Evolutionary conservation across 2,888 invertebrate genomes (phyloP).

Genomic region (Molanna angustata): DNA sequence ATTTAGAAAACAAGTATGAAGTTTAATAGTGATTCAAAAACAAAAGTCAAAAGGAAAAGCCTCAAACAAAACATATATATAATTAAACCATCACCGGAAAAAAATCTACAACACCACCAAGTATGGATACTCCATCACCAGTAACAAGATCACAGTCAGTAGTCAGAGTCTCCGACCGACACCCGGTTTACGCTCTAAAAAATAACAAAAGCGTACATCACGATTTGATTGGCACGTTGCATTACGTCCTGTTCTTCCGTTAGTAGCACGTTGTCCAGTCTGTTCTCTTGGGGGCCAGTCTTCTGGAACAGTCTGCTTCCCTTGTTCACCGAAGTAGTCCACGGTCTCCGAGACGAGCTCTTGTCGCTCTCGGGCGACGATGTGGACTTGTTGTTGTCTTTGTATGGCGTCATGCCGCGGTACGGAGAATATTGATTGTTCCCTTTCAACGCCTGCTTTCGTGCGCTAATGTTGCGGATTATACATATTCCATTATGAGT

Average conservation of each 20-base stretch:
- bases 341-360: constrained; percentile 45
- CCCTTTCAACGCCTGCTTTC: constrained; percentile 14
- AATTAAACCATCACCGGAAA: too few species aligned
- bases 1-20: too few species aligned
- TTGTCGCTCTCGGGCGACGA: constrained; percentile 35
- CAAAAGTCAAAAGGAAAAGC: too few species aligned
- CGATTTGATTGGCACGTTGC: constrained; percentile 83
- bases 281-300: constrained; percentile 44
- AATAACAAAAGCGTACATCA: constrained; percentile 66
- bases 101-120: background rate
- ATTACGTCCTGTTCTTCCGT: constrained; percentile 77
- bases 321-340: constrained; percentile 33
- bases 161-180: background rate
- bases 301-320: constrained; percentile 43
- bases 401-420: constrained; percentile 16
- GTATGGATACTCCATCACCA: constrained; percentile 7
- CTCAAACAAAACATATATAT: too few species aligned
- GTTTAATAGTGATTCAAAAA: too few species aligned
- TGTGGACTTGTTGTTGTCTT: constrained; percentile 11
- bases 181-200: constrained; percentile 4
- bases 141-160: background rate
- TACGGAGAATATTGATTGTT: constrained; percentile 28
- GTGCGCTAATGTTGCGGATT: too few species aligned
- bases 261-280: constrained; percentile 59
- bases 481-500: too few species aligned